Base-by-base conservation (phyloP, 2,113 vertebrate species). In the Thalassoma bifasciatum region DNA sequence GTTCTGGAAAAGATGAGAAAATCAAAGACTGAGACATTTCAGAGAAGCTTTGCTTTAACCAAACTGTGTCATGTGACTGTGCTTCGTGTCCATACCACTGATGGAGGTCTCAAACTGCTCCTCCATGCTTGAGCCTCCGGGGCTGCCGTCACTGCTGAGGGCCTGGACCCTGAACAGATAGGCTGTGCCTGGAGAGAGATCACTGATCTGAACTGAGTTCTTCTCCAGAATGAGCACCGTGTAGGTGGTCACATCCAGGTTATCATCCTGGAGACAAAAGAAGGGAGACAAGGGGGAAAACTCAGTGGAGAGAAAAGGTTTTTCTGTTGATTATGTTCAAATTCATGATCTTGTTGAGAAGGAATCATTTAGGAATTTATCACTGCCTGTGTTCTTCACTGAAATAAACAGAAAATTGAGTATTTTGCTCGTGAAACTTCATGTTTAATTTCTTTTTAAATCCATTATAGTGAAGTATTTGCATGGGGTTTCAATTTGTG, bases 81-180 rank as follows among this genome's bases (percentile, higher is more conserved):
- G 6, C 8, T 10, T 71, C 17, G 26, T 8, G 13, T 66, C 8
- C 58, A 61, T 79, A 92, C 93, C 92, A 72, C 88, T 91, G 0
- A 81, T 63, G 9, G 93, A 88, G 0, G 96, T 96, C 89, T 96
- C 93, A 30, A 96, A 99, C 85, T 98, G 96, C 0, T 98, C 94
- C 80, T 96, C 94, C 77, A 93, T 88, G 89, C 95, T 96, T 82
- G 92, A 88, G 81, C 88, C 93, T 5, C 93, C 89, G 0, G 92
- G 91, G 1, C 86, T 94, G 21, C 95, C 94, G 0, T 97, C 96
- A 0, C 86, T 86, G 0, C 92, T 93, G 62, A 96, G 84, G 0
- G 95, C 95, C 92, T 97, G 96, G 61, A 99, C 95, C 30, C 95
- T 94, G 84, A 98, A 96, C 78, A 96, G 82, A 72, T 99, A 99